Percentiles rank a stretch among this genome's conserved stretches.
Evolutionary conservation across 2,797 vertebrate species (phyloP).

Genomic region (Carapus acus): DNA sequence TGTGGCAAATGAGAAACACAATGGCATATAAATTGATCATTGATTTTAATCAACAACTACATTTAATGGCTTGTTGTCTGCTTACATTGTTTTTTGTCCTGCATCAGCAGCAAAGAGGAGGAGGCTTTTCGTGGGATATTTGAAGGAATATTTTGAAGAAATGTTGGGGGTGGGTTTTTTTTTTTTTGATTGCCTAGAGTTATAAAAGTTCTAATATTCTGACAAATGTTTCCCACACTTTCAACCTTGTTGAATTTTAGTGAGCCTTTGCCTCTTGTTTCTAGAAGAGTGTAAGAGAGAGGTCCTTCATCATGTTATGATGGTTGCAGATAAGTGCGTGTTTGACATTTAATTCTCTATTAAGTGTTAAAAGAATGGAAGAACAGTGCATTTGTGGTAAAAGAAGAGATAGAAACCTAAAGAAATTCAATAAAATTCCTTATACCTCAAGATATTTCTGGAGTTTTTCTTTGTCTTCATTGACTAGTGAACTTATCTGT

Average conservation of each 20-base stretch:
- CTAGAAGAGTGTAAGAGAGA: background rate
- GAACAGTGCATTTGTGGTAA: constrained; percentile 1
- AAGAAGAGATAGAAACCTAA: too few relatives aligned
- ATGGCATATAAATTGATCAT: background rate
- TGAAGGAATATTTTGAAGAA: constrained; percentile 86
- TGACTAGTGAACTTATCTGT: too few relatives aligned
- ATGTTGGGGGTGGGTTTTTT: constrained; percentile 1
- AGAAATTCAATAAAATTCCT: too few relatives aligned
- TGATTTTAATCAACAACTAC: background rate
- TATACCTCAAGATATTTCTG: too few relatives aligned
- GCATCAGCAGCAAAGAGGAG: constrained; percentile 72
- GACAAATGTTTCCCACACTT: constrained; percentile 7
- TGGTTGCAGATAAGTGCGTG: background rate
- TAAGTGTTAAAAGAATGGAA: background rate
- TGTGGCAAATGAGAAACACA: background rate
- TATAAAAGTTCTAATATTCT: constrained; percentile 3
- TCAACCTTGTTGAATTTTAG: constrained; percentile 18
- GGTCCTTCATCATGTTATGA: background rate
- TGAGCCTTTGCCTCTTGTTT: constrained; percentile 13
- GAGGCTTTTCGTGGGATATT: constrained; percentile 86
- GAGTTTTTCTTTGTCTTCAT: too few relatives aligned
- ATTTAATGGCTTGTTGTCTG: background rate
- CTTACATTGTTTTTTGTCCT: constrained; percentile 13
- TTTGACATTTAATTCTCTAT: background rate
- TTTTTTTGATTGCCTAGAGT: background rate